A percentile compares a stretch with the other conserved stretches of the same genome.
phyloP scores from a whole-genome alignment of 2,888 invertebrate species.

The Idaea dimidiata region DNA sequence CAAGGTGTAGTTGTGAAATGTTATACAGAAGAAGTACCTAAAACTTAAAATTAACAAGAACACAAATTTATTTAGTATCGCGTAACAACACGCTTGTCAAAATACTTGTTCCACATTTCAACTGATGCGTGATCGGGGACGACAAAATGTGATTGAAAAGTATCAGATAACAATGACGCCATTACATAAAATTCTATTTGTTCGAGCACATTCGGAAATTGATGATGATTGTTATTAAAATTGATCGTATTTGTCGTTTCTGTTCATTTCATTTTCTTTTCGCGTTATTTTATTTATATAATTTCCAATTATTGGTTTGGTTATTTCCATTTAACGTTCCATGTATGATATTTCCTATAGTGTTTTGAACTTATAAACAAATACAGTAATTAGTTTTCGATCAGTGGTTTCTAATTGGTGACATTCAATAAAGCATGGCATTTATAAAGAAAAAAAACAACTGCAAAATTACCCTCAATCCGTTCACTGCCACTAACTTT shows the following conservation, averaged over 20 bases:
- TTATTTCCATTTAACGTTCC: neutral
- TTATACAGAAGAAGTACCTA: neutral
- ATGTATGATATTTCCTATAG: neutral
- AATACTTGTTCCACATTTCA: neutral
- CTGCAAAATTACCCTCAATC: no score
- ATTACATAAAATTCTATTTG: conserved; percentile 2
- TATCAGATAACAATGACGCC: conserved; percentile 1
- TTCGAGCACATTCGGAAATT: neutral
- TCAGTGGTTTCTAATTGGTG: no score
- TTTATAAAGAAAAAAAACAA: neutral
- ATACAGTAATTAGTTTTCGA: no score
- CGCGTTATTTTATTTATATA: no score
- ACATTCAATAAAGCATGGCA: no score
- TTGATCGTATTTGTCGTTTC: conserved; percentile 5
- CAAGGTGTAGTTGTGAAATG: neutral
- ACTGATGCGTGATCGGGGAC: neutral
- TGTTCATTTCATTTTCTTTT: conserved; percentile 14
- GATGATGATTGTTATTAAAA: neutral
- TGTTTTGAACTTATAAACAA: no score
- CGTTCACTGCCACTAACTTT: neutral
- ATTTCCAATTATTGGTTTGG: neutral
- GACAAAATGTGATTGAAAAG: neutral
- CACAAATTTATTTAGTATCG: neutral
- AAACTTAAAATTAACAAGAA: neutral
- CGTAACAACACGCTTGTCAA: neutral